Conservation (phyloP, 1,140 invertebrate species). For the Berghia stephanieae region DNA sequence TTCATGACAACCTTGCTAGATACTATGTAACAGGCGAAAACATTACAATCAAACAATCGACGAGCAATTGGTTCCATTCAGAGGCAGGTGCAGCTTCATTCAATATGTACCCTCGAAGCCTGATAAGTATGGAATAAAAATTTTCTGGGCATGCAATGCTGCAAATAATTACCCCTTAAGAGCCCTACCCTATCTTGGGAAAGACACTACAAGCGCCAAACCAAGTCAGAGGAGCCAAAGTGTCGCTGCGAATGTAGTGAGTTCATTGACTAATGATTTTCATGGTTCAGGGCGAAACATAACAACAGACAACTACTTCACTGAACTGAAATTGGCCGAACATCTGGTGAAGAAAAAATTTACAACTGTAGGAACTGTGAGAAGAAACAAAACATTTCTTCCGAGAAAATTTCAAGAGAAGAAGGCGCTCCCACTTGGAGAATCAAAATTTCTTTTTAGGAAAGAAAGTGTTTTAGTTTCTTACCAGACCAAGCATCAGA, state of each 20-base stretch:
- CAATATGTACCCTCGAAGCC: slow-evolving; percentile 68
- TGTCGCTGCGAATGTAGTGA: slow-evolving; percentile 16
- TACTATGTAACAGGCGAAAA: slow-evolving; percentile 36
- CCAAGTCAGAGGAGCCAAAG: background rate
- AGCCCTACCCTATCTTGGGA: slow-evolving; percentile 32
- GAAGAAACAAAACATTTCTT: slow-evolving; percentile 23
- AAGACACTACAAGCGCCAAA: background rate
- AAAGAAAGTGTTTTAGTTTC: slow-evolving; percentile 51
- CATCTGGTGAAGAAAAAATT: slow-evolving; percentile 20
- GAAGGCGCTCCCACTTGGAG: background rate
- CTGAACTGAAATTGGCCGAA: slow-evolving; percentile 18
- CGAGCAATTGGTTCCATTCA: slow-evolving; percentile 53
- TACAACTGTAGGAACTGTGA: background rate
- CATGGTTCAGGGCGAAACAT: slow-evolving; percentile 28
- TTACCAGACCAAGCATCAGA: slow-evolving; percentile 54
- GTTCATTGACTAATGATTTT: slow-evolving; percentile 21
- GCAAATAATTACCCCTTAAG: slow-evolving; percentile 31
- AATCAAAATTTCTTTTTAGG: slow-evolving; percentile 34
- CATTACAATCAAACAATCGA: slow-evolving; percentile 52
- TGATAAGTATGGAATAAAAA: slow-evolving; percentile 67
- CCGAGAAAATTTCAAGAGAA: slow-evolving; percentile 22
- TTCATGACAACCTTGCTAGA: slow-evolving; percentile 24
- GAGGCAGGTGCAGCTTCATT: slow-evolving; percentile 48
- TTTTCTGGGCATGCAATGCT: slow-evolving; percentile 40
- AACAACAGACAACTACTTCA: slow-evolving; percentile 37